Evolutionary conservation across 2,888 invertebrate species (phyloP), one percentile per base, ranked within the genome.

Genomic region (Brachynemurus nebulosus): DNA sequence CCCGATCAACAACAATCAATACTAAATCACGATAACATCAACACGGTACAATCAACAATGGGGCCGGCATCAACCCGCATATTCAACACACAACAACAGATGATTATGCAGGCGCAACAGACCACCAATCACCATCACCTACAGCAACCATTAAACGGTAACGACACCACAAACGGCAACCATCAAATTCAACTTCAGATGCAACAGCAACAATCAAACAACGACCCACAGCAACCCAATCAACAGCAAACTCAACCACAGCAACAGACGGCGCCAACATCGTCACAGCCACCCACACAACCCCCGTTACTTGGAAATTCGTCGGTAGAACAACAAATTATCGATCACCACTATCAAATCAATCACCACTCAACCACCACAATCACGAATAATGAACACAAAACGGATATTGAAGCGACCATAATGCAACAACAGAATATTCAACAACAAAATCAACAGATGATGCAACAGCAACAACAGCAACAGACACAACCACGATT

Each of bases 101-200:
- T 56, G 54, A 44, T 19, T 34, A 34, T 48, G 48, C n/a, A 47
- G 47, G 39, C 40, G 47, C 38, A 38, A 38, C 43, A n/a, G 49
- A 47, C 34, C 41, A 46, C 44, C 47, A 53, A 45, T 54, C 57
- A 46, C 57, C 58, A 17, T 54, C 57, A 46, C 57, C 58, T 17
- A 56, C 56, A 44, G 58, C 57, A n/a, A n/a, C n/a, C n/a, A n/a
- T n/a, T n/a, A n/a, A n/a, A n/a, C 40, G 58, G 57, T 44, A 41
- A 57, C 56, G 45, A 57, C 54, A 20, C 55, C 55, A 34, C 54
- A 55, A 47, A 55, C 54, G 45, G 55, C 54, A 42, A 52, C 48
- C 52, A 50, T 45, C 46, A 51, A 42, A n/a, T n/a, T n/a, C n/a
- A n/a, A n/a, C n/a, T n/a, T n/a, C n/a, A 14, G 33, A 33, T 33